phyloP scores from a whole-genome alignment of 92 coral and sea anemone genomes.

The Epizoanthus stellaris region DNA sequence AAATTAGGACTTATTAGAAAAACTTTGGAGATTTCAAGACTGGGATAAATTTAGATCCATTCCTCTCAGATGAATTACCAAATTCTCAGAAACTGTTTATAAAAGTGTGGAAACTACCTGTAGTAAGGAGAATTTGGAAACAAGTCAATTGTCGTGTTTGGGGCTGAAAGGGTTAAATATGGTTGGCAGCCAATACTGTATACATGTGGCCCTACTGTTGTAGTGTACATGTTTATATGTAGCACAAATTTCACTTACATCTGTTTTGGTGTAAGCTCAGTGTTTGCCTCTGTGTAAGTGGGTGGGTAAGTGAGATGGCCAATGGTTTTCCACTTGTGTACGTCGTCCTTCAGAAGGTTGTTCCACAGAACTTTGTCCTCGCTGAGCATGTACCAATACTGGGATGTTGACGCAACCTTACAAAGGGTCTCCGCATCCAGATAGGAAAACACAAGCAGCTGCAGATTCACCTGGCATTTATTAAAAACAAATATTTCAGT shows the following conservation, averaged over 20 bases:
- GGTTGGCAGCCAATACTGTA: too few relatives aligned
- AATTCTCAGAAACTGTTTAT: too few relatives aligned
- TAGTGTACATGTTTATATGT: too few relatives aligned
- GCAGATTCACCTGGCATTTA: slow-evolving; percentile 76
- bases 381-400: slow-evolving; percentile 79
- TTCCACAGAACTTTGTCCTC: slow-evolving; percentile 87
- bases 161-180: too few relatives aligned
- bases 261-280: slow-evolving; percentile 85
- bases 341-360: slow-evolving; percentile 64
- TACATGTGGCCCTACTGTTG: too few relatives aligned
- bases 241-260: slow-evolving; percentile 65
- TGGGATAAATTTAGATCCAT: too few relatives aligned
- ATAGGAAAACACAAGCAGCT: slow-evolving; percentile 83
- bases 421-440: slow-evolving; percentile 88
- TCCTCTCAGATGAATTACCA: too few relatives aligned
- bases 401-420: slow-evolving; percentile 76
- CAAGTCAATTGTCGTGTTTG: too few relatives aligned
- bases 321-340: slow-evolving; percentile 81
- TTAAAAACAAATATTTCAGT: not conserved
- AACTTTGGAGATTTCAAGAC: too few relatives aligned
- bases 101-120: too few relatives aligned
- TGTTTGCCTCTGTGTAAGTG: slow-evolving; percentile 85
- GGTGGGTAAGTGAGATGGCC: slow-evolving; percentile 84
- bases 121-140: too few relatives aligned
- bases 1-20: too few relatives aligned